These are phyloP conservation scores for Bombylius major DNA, from an alignment of 2,888 invertebrate species.

Conservation along the genomic window DNA sequence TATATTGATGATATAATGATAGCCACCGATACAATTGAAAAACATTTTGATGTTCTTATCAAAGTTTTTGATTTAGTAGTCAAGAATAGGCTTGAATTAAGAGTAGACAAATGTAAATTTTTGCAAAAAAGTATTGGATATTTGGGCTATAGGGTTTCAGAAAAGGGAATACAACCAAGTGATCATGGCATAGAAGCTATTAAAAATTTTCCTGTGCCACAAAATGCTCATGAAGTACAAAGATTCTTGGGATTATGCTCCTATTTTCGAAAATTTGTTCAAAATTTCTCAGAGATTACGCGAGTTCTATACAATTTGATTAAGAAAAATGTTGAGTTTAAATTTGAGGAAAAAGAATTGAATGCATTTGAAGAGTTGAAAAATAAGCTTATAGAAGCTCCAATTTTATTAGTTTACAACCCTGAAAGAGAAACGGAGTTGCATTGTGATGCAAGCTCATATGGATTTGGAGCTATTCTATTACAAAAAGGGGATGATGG, in stretches of 20 bases:
- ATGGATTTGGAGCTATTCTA: constrained; percentile 20
- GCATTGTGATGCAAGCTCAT: constrained; percentile 21
- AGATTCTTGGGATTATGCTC: constrained; percentile 12
- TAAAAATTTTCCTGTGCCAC: constrained; percentile 15
- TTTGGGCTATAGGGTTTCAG: constrained; percentile 16
- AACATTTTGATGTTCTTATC: constrained; percentile 15
- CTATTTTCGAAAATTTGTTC: constrained; percentile 12
- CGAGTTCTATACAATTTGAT: constrained; percentile 22
- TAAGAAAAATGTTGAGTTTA: constrained; percentile 7
- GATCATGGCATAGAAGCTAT: constrained; percentile 13
- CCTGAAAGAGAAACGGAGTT: constrained; percentile 20
- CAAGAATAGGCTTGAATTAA: constrained; percentile 13
- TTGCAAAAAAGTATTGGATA: constrained; percentile 15
- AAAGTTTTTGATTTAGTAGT: constrained; percentile 14
- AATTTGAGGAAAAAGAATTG: constrained; percentile 4
- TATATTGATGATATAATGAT: constrained; percentile 22
- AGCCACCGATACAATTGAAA: constrained; percentile 12
- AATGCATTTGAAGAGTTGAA: constrained; percentile 8
- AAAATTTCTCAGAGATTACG: constrained; percentile 15
- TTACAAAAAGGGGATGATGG: constrained; percentile 15
- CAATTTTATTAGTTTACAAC: constrained; percentile 21
- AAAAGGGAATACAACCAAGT: constrained; percentile 14
- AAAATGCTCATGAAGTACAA: constrained; percentile 16
- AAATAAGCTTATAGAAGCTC: constrained; percentile 8
- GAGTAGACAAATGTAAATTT: constrained; percentile 18